Evolutionary conservation across 2,113 vertebrate genomes (phyloP), one percentile per base, ranked within the genome.

Genomic region (Gadus macrocephalus): DNA sequence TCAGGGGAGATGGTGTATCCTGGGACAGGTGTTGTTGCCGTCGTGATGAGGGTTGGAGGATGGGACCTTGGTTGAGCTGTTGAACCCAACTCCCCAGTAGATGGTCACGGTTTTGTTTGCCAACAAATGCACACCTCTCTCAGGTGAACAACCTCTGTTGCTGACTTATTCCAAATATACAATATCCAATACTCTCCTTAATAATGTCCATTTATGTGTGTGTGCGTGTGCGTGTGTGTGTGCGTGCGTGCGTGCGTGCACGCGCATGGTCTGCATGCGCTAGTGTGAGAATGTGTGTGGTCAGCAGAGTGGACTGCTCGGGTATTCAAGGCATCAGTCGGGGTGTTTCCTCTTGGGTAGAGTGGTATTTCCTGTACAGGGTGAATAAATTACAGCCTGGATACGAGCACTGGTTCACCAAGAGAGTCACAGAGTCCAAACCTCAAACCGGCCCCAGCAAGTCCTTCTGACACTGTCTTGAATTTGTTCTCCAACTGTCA

Each of bases 341-440:
- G 87, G 86, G 88, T 81, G 74, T 80, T 78, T 79, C 83, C 71
- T 80, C 73, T 79, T 81, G 80, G 78, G 77, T 74, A 69, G 80
- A 78, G 53, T 86, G 88, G 86, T 71, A 90, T 91, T 92, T 91
- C 91, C 89, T 91, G 89, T 85, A 69, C 59, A 72, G 67, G 53
- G 64, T 74, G 78, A 78, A 79, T 76, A 84, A 76, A 87, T 86
- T 77, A 79, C 67, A 75, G 38, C 60, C 67, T 61, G 28, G 68
- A 72, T 68, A 19, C 62, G 42, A 66, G 19, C 11, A 71, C 65
- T 64, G 56, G 25, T 12, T 49, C 42, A 49, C 42, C 15, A 65
- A 11, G 61, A 74, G 67, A 58, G 64, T 66, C 22, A 17, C 35
- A 58, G 42, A 25, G 14, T 22, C 15, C 56, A 61, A 59, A 2